A percentile compares a stretch with the other conserved stretches of the same genome.
Conservation (phyloP, 2,888 invertebrate genomes). For the Bellardia pandia region DNA sequence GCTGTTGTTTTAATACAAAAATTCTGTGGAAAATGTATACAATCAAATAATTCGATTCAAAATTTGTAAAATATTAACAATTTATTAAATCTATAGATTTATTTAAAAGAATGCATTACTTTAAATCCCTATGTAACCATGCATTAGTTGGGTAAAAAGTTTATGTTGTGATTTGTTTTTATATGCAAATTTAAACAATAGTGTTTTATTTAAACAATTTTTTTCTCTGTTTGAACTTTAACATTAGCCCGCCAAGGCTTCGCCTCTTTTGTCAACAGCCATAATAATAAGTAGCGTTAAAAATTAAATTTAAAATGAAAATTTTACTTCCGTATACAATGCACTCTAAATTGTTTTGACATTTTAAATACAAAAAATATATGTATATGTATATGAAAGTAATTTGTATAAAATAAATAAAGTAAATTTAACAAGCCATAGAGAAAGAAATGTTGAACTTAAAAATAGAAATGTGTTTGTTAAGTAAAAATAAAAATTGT, state of each 20-base stretch:
- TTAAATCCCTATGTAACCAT: constrained; percentile 2
- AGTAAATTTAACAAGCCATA: too few species aligned
- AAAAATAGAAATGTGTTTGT: too few species aligned
- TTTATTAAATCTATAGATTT: too few species aligned
- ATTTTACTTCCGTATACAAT: constrained; percentile 4
- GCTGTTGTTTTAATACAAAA: too few species aligned
- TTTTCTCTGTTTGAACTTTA: constrained; percentile 47
- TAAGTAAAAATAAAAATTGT: too few species aligned
- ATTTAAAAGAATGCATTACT: neutral
- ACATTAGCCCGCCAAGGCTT: constrained; percentile 45
- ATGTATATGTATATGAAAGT: neutral
- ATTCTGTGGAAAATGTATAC: too few species aligned
- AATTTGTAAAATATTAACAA: too few species aligned
- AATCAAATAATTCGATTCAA: too few species aligned
- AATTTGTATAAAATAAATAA: too few species aligned
- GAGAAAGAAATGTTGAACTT: too few species aligned
- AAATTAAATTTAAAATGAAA: constrained; percentile 24
- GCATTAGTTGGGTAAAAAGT: constrained; percentile 31
- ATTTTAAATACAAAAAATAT: neutral
- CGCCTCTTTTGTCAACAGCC: constrained; percentile 20
- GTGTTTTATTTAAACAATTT: constrained; percentile 34
- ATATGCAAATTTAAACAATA: constrained; percentile 52
- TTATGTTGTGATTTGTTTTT: constrained; percentile 48
- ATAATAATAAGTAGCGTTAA: constrained; percentile 19
- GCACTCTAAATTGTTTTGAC: neutral